Evolutionary conservation across 2,888 invertebrate species (phyloP), one percentile per base, ranked within the genome.

Genomic region (Minunthozetes semirufus): DNA sequence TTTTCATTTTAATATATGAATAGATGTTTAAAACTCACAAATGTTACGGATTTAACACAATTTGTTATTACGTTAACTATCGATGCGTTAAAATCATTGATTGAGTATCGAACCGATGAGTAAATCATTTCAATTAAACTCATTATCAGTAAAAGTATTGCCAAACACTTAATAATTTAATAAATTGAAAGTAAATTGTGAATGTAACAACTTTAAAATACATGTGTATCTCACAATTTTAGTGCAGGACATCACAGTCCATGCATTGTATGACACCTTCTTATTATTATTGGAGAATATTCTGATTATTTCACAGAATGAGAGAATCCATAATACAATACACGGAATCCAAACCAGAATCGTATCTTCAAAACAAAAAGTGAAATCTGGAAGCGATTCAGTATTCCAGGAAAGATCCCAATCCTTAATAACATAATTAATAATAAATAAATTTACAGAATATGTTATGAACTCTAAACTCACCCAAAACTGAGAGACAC

Each of bases 21-120:
- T 76, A 66, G 4, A 76, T 25, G 29, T 75, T 68, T 48, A 33
- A 63, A 33, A 63, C 72, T 75, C 56, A 71, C 17, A 72, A 77
- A 77, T 17, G 77, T 73, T 17, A 77, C 59, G 1, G 77, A 42
- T 33, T 76, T 73, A 33, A 78, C 71, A 13, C 70, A 66, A 19
- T 76, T 76, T 11, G 76, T 59, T 25, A 66, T 56, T 76, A 73
- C 15, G 46, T 29, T 29, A 38, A 56, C 66, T 75, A 76, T 25
- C 22, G 59, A 53, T 68, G 19, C 22, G 15, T 22, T 19, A 15
- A 13, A 68, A 19, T 68, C 68, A 33, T 42, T 5, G 19, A 1
- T 63, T 22, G 13, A 42, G 13, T 68, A 38, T n/a, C 22, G 22
- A 19, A 22, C 3, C 1, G 42, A 6, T 22, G 38, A 22, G 19